Evolutionary conservation across 2,113 vertebrate genomes (phyloP).

Genomic region (Sinocyclocheilus maitianheensis): DNA sequence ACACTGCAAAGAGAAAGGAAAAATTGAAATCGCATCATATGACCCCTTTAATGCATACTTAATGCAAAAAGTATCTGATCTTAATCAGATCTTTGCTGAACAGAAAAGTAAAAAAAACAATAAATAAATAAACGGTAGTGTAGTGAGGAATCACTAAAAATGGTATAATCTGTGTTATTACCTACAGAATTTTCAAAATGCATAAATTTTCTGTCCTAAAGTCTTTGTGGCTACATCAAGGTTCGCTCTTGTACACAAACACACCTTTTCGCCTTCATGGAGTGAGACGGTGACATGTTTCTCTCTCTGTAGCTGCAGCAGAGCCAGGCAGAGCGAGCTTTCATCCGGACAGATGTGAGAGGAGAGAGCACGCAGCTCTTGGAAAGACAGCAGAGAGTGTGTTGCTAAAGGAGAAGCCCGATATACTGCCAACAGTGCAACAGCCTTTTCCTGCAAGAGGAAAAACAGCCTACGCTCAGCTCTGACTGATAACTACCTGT

Average conservation of each 20-base stretch:
- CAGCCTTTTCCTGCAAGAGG: slow-evolving; percentile 85
- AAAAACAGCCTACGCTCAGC: neutral
- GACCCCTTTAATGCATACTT: neutral
- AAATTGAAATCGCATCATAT: too few relatives aligned
- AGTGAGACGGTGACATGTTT: slow-evolving; percentile 89
- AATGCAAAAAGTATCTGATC: too few relatives aligned
- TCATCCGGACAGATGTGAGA: slow-evolving; percentile 82
- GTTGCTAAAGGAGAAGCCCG: slow-evolving; percentile 79
- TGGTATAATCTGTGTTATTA: neutral
- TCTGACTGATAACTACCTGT: neutral
- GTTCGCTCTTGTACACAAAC: neutral
- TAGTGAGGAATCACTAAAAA: neutral
- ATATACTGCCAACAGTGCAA: slow-evolving; percentile 83
- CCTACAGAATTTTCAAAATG: neutral
- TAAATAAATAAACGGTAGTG: too few relatives aligned
- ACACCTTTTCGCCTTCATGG: slow-evolving; percentile 91
- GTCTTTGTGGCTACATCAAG: neutral
- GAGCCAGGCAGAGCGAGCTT: slow-evolving; percentile 86
- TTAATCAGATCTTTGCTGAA: neutral
- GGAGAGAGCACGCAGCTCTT: slow-evolving; percentile 82
- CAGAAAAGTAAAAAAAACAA: neutral
- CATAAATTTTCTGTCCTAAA: neutral
- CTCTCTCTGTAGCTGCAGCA: slow-evolving; percentile 93
- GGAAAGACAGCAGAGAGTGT: slow-evolving; percentile 83
- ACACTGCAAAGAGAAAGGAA: too few relatives aligned